Percentiles rank a stretch among this genome's conserved stretches.
Conservation (phyloP, 2,113 vertebrate species). For the zebrafish (Danio rerio) region GRCz12tu NC_133197.1:10540501-10541000, state of each 20-base stretch:
- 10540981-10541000: neutral
- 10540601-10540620: too few species aligned
- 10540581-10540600: too few species aligned
- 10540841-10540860: slow-evolving; percentile 14
- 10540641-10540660: neutral
- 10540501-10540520: too few species aligned
- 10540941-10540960: too few species aligned
- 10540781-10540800: too few species aligned
- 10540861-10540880: neutral
- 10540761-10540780: neutral
- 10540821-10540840: neutral
- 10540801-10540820: neutral
- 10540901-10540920: neutral
- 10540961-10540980: neutral
- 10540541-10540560: too few species aligned
- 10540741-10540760: neutral
- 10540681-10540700: too few species aligned
- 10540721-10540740: neutral
- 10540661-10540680: neutral
- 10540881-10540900: neutral
- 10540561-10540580: too few species aligned
- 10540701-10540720: neutral
- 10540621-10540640: too few species aligned
- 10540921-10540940: neutral
- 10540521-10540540: too few species aligned